A percentile compares a stretch with the other conserved stretches of the same genome.
Conservation (phyloP, 64 coral and sea anemone species). For the Dendronephthya gigantea region DNA sequence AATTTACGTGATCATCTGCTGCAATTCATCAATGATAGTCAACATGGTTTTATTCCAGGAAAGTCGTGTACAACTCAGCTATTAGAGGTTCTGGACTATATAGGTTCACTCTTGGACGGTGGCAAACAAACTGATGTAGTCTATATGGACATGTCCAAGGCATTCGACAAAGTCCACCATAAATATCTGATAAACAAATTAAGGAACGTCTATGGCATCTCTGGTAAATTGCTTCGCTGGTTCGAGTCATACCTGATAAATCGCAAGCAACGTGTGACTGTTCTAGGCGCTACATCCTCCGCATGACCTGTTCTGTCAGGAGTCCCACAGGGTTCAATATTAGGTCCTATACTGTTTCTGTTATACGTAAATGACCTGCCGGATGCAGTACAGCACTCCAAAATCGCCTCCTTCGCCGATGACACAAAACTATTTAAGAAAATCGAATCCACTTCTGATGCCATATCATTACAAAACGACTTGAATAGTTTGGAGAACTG, state of each 20-base stretch:
- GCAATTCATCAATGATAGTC: neutral
- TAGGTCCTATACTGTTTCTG: slow-evolving; percentile 19
- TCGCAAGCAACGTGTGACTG: neutral
- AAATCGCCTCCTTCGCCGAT: slow-evolving; percentile 11
- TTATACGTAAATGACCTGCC: slow-evolving; percentile 18
- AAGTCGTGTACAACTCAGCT: slow-evolving; percentile 23
- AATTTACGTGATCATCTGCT: neutral
- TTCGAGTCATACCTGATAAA: neutral
- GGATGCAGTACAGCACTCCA: neutral
- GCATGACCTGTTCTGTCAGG: neutral
- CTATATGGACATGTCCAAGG: slow-evolving; percentile 39
- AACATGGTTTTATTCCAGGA: slow-evolving; percentile 25
- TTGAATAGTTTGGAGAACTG: slow-evolving; percentile 19
- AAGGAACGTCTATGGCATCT: neutral
- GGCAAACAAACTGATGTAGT: slow-evolving; percentile 19
- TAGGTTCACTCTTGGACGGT: slow-evolving; percentile 24
- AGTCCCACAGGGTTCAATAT: slow-evolving; percentile 19
- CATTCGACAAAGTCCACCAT: slow-evolving; percentile 28
- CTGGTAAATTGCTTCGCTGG: neutral
- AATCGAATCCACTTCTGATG: neutral
- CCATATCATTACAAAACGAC: neutral
- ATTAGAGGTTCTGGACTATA: slow-evolving; percentile 21
- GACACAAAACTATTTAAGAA: slow-evolving; percentile 25
- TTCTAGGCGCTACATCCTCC: neutral
- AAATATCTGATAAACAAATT: too few species aligned